A percentile compares a stretch with the other conserved stretches of the same genome.
Evolutionary conservation across 2,797 vertebrate species (phyloP).

Genomic region (Urophycis tenuis): DNA sequence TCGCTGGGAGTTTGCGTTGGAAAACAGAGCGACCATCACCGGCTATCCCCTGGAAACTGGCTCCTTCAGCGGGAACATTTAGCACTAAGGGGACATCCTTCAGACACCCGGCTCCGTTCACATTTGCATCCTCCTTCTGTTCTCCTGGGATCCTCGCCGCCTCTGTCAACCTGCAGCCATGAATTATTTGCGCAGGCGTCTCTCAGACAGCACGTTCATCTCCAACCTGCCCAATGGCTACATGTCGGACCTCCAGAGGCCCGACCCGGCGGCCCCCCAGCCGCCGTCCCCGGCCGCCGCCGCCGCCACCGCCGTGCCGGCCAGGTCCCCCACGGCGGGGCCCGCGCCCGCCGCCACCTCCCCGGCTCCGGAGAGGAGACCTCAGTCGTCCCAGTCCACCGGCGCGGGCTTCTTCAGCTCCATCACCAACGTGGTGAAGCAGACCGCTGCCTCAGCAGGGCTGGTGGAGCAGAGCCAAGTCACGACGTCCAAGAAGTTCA

Average conservation of each 20-base stretch:
- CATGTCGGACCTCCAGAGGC: conserved; percentile 95
- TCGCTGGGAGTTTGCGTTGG: conserved; percentile 55
- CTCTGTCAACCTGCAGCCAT: conserved; percentile 66
- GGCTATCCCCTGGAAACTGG: conserved; percentile 36
- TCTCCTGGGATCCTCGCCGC: conserved; percentile 22
- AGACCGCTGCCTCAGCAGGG: conserved; percentile 91
- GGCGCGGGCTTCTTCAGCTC: conserved; percentile 93
- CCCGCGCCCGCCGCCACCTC: conserved; percentile 60
- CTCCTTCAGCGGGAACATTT: conserved; percentile 37
- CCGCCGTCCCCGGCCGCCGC: conserved; percentile 56
- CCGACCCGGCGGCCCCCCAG: conserved; percentile 81
- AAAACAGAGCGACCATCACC: conserved; percentile 52
- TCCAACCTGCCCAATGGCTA: conserved; percentile 97
- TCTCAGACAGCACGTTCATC: conserved; percentile 98
- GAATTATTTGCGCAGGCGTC: conserved; percentile 95
- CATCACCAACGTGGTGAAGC: conserved; percentile 93
- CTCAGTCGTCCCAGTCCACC: conserved; percentile 71
- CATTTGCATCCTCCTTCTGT: neutral
- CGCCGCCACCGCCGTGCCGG: conserved; percentile 56
- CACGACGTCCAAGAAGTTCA: conserved; percentile 81
- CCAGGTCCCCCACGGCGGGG: conserved; percentile 63
- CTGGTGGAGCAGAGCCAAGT: conserved; percentile 82
- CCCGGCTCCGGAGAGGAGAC: conserved; percentile 64
- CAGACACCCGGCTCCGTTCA: neutral
- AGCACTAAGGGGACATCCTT: conserved; percentile 9